Percentiles rank a stretch among this genome's conserved stretches.
Conservation (phyloP, 2,888 invertebrate genomes). For the Euplagia quadripunctaria region DNA sequence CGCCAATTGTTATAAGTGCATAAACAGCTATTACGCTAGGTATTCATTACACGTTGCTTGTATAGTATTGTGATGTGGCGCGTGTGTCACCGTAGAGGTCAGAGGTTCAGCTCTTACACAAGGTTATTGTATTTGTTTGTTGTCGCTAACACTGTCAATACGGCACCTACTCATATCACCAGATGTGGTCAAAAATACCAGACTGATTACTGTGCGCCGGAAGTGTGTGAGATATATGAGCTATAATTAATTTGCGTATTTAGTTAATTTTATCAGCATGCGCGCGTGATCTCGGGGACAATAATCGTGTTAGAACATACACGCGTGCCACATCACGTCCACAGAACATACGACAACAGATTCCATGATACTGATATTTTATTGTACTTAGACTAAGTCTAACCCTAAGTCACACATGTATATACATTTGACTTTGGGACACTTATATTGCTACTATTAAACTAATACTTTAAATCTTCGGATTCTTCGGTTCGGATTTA, state of each 20-base stretch:
- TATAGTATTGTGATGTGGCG: neutral
- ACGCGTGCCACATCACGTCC: neutral
- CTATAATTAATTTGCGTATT: conserved; percentile 3
- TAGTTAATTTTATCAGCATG: neutral
- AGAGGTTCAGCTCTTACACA: neutral
- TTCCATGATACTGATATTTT: neutral
- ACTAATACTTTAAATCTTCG: neutral
- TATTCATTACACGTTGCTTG: neutral
- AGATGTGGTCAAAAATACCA: neutral
- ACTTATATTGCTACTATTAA: neutral
- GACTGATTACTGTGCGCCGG: neutral
- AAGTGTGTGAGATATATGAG: neutral
- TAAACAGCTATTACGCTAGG: neutral
- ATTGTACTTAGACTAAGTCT: neutral
- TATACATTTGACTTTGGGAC: no score
- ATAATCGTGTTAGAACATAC: neutral
- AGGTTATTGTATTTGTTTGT: neutral
- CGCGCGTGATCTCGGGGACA: neutral
- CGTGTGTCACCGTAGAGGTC: neutral
- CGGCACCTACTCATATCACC: neutral
- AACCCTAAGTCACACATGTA: neutral
- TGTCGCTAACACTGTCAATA: neutral
- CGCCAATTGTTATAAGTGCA: neutral
- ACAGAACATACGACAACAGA: neutral
- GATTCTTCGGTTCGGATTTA: no score